Base-by-base conservation (phyloP, 2,888 invertebrate species). In the Noctuana brunneofusca region DNA sequence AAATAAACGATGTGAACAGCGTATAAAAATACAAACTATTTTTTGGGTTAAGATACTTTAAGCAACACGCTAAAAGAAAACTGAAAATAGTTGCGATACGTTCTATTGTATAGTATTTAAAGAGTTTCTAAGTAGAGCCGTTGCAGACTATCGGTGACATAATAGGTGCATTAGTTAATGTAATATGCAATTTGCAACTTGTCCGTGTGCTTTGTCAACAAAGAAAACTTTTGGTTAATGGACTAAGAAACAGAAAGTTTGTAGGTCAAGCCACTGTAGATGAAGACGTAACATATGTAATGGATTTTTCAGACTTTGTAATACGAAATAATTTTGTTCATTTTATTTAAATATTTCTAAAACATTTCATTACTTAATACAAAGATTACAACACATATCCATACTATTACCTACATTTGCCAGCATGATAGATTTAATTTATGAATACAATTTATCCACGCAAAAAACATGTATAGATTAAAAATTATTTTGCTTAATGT, bases 61-160 rank as follows among this genome's bases (percentile, higher is more conserved):
- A 8, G 41, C 16, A 41, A 41, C 0, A 41, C 16, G 14, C 0
- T 16, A 8, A 16, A 41, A 41, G 41, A 41, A 16, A 41, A 16
- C 41, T 14, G 5, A 27, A 27, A 27, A 27, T 27, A 27, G 12
- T 46, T 46, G 20, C 20, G 6, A 41, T 46, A 18, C 20, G 3
- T 35, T 16, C 41, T 41, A 41, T 41, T 24, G 24, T 49, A n/a
- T 24, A 6, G 5, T 24, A 8, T 49, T 49, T 41, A 38, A n/a
- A n/a, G 24, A 54, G 6, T 54, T 49, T 9, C 18, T 38, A 54
- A 9, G 30, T 16, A 30, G 50, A 35, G 9, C 22, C 24, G 22
- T 3, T 54, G 22, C 38, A 20, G 32, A 50, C 41, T 27, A 35
- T n/a, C 12, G 38, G 16, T 55, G 56, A 56, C 32, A 32, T 46